Evolutionary conservation across 2,888 invertebrate genomes (phyloP).

Genomic region (Chesias legatella): DNA sequence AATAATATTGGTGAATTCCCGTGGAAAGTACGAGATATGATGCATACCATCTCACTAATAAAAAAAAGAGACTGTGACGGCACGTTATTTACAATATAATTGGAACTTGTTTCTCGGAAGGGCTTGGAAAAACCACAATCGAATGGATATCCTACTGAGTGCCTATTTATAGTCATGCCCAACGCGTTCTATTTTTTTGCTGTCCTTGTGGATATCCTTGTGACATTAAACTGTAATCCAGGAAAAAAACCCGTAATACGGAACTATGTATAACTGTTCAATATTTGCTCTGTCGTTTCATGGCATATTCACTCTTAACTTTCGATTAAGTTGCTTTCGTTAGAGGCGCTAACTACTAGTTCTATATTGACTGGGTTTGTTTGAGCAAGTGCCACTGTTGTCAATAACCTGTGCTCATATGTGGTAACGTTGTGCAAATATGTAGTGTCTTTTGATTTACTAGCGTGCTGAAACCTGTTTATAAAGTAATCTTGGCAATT

Average conservation of each 20-base stretch:
- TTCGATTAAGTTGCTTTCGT: constrained; percentile 24
- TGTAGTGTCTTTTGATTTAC: no score
- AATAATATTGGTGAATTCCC: no score
- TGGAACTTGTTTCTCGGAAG: background rate
- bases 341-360: constrained; percentile 21
- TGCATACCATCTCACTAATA: no score
- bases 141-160: background rate
- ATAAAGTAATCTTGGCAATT: no score
- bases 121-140: constrained; percentile 9
- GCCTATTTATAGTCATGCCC: constrained; percentile 1
- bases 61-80: no score
- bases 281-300: constrained; percentile 14
- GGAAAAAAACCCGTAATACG: constrained; percentile 24
- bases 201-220: constrained; percentile 19
- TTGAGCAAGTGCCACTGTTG: constrained; percentile 14
- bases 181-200: constrained; percentile 12
- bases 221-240: constrained; percentile 11
- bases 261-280: constrained; percentile 23
- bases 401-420: constrained; percentile 2
- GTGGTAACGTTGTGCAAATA: no score
- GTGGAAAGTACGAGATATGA: no score
- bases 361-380: constrained; percentile 18
- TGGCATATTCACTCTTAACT: constrained; percentile 23
- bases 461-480: no score
- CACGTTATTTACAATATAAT: background rate